Conservation (phyloP, 2,888 invertebrate genomes). For the Meloe dianella region DNA sequence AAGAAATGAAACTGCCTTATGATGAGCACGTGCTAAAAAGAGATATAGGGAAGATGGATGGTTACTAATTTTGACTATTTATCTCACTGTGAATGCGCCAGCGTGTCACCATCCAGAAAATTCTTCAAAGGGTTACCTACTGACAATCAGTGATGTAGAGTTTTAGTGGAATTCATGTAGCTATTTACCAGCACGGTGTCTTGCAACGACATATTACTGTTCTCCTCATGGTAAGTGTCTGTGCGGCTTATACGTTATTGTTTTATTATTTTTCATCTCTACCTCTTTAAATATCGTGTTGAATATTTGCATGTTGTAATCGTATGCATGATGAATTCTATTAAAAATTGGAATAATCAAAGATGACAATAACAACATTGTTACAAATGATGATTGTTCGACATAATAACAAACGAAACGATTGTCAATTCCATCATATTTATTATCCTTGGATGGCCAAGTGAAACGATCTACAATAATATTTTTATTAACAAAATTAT, state of each 20-base stretch:
- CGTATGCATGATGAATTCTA: constrained; percentile 49
- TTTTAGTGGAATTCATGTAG: no score
- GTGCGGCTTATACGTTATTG: not conserved
- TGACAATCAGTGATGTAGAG: no score
- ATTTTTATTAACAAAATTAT: not conserved
- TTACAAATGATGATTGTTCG: constrained; percentile 39
- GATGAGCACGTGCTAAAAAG: no score
- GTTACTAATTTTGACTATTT: no score
- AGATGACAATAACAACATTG: constrained; percentile 45
- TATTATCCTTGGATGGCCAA: constrained; percentile 32
- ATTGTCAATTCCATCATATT: constrained; percentile 32
- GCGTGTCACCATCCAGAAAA: no score
- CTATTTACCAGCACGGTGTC: no score
- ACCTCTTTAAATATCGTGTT: not conserved
- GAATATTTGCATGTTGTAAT: constrained; percentile 45
- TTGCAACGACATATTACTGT: no score
- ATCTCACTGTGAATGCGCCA: no score
- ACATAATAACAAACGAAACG: constrained; percentile 34
- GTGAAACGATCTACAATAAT: constrained; percentile 7
- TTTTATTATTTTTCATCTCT: not conserved
- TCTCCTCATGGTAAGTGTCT: not conserved
- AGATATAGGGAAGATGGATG: no score
- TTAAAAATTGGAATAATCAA: constrained; percentile 44
- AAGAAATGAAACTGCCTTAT: no score
- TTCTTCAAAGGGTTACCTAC: no score